Base-by-base conservation (phyloP, 2,888 invertebrate genomes). In the Tachina grossa region DNA sequence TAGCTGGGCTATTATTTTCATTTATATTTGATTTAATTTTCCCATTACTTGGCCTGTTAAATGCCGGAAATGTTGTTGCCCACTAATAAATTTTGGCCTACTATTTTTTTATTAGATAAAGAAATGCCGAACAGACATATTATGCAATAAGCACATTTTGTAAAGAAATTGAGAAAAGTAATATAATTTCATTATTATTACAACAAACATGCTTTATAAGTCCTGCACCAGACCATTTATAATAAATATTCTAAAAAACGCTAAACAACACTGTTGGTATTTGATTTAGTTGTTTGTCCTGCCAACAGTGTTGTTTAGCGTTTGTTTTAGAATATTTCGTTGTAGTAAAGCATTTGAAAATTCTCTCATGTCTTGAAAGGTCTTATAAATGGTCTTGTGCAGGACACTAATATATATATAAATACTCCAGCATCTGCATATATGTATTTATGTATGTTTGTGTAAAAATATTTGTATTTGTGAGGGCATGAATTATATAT, bases 31-130 rank as follows among this genome's bases (percentile, higher is more conserved):
- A 3, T 68, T 78, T 72, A 53, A 41, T 72, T 61, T 77, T 57
- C 10, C 53, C 47, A 47, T 51, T 71, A 59, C 41, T 47, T 22
- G 31, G 14, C 22, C 71, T 77, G 65, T 59, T 71, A 77, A 83
- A 83, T 78, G 66, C 57, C 72, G 72, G 66, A 76, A 77, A 69
- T 71, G 22, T 72, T 76, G 53, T 51, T 81, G 76, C 72, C 76
- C 59, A 80, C 75, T 76, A 80, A 80, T 76, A 80, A 76, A 72
- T 49, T 71, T 76, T 80, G 41, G 45, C 79, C 47, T 45, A 61
- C n/a, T 14, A 1, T 61, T 74, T 66, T 68, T 63, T 41, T 53
- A 63, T 79, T 47, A 74, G 47, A 66, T 61, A 22, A 39, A 53
- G 47, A 61, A 63, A 45, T 78, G 31, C 57, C 31, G 57, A 39